Base-by-base conservation (phyloP, 2,797 vertebrate genomes). In the Lepus townsendii region DNA sequence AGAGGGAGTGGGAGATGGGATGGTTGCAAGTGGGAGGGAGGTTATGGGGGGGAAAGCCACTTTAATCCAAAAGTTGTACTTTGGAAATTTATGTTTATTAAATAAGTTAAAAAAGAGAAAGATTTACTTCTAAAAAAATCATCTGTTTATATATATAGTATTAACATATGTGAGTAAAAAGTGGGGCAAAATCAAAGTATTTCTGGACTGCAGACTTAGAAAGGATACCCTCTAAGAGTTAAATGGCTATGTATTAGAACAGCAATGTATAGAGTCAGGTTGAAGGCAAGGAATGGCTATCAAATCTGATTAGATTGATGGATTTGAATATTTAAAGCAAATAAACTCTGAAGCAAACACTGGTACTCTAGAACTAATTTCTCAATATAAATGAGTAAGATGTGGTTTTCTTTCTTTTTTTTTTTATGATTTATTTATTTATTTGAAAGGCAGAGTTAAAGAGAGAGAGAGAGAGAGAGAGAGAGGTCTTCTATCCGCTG, bases 301-400 rank as follows among this genome's bases (percentile, higher is more conserved):
- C 66, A 50, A 30, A 2, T 93, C 35, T 88, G 63, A 84, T 77
- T 87, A 93, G 50, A 72, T 16, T 65, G 20, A 93, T 47, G n/a
- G 9, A 96, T 52, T 93, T 91, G 93, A 93, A 82, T 76, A 50
- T 71, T 86, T 84, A 88, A 85, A 87, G 69, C 47, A 65, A 8
- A 85, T 68, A 30, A 63, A 1, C 60, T 75, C 26, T 62, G 85
- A 96, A 62, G 17, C 22, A 83, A 75, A 26, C 52, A 65, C 3
- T 91, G 30, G 12, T 87, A 68, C 71, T 88, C 38, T 94, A 27
- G 27, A 20, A 57, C 54, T 87, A 60, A 52, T 92, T 83, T 91
- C 30, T 92, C 77, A 93, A 76, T 27, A 57, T 94, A 84, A 93
- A 73, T 84, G 62, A 83, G 20, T 83, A 83, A 57, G 54, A 57